Conservation (phyloP, 2,113 vertebrate species). For the Felis chaus region DNA sequence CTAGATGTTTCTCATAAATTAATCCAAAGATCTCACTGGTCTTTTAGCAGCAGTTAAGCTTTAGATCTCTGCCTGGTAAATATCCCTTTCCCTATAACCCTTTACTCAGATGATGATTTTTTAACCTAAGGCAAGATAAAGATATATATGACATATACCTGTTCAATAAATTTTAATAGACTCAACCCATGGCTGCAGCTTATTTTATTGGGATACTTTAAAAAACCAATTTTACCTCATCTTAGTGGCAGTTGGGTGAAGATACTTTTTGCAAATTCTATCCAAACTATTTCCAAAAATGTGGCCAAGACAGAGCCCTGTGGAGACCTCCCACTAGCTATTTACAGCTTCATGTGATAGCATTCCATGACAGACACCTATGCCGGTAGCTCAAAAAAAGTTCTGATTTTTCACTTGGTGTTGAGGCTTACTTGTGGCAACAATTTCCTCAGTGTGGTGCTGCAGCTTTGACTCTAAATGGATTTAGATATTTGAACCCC, state of each 20-base stretch:
- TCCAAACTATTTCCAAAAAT: slow-evolving; percentile 37
- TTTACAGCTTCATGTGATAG: not conserved
- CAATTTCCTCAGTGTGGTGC: not conserved
- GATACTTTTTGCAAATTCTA: not conserved
- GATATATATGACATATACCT: not conserved
- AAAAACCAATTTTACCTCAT: slow-evolving; percentile 41
- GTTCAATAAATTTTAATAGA: not conserved
- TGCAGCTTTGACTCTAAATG: not conserved
- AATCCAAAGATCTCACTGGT: slow-evolving; percentile 30
- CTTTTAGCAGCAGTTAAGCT: slow-evolving; percentile 36
- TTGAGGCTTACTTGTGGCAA: not conserved
- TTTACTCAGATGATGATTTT: not conserved
- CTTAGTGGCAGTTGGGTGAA: not conserved
- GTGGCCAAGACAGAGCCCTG: not conserved
- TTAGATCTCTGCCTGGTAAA: slow-evolving; percentile 19
- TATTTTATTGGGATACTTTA: slow-evolving; percentile 23
- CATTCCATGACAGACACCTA: not conserved
- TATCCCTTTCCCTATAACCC: not conserved
- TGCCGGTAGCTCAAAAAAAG: not conserved
- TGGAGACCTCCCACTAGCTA: not conserved
- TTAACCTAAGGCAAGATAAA: not conserved
- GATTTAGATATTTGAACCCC: not conserved
- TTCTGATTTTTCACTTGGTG: slow-evolving; percentile 8
- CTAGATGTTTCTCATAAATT: slow-evolving; percentile 25
- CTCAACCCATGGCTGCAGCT: not conserved